These are phyloP conservation scores for Actenoides lindsayi DNA, from an alignment of 2,113 vertebrate species.

Conservation along the genomic window DNA sequence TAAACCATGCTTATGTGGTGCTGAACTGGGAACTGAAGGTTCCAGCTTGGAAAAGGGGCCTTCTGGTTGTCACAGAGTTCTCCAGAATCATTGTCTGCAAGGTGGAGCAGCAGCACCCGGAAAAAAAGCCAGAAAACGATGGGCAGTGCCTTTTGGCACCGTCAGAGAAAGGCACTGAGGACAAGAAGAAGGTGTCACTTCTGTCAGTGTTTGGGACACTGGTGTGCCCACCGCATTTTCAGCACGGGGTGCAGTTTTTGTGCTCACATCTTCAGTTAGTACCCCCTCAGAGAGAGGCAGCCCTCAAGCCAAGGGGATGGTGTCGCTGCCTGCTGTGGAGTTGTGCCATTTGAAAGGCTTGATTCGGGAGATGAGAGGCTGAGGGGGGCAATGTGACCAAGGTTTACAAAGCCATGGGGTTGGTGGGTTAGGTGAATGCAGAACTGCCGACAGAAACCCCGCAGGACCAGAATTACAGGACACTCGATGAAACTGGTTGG, in stretches of 20 bases:
- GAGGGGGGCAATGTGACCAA: not conserved
- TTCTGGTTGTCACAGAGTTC: not conserved
- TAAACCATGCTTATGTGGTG: not conserved
- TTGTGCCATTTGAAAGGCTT: not conserved
- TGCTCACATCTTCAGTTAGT: not conserved
- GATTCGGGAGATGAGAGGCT: not conserved
- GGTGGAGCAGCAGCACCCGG: not conserved
- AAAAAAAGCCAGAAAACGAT: not conserved
- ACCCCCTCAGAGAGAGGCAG: not conserved
- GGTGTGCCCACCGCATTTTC: not conserved
- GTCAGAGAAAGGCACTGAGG: not conserved
- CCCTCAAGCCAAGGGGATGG: not conserved
- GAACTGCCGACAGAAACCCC: not conserved
- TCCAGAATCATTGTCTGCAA: not conserved
- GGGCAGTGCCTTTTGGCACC: not conserved
- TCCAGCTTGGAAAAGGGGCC: not conserved
- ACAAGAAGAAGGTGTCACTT: not conserved
- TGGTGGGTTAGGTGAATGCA: not conserved
- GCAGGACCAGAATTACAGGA: not conserved
- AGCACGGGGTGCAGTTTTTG: fast-evolving
- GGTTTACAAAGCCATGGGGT: not conserved
- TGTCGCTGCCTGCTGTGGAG: fast-evolving
- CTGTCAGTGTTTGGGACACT: not conserved
- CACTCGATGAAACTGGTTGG: constrained; percentile 23
- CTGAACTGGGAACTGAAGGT: not conserved